Conservation (phyloP, 2,888 invertebrate genomes). For the Aleiodes alternator region DNA sequence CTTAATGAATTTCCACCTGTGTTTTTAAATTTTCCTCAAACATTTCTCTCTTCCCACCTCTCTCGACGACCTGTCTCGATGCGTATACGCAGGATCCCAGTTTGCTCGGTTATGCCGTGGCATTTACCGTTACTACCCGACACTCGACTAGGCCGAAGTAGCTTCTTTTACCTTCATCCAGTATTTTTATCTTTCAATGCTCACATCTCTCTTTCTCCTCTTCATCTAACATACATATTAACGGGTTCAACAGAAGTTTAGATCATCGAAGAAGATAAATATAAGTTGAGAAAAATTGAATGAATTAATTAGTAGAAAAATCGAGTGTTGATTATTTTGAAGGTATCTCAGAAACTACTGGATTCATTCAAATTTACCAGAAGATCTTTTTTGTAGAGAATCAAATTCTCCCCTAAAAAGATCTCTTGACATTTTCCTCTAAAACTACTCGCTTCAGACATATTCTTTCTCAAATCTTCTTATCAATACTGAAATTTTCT, state of each 20-base stretch:
- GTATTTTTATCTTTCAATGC: constrained; percentile 59
- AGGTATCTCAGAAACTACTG: too few relatives aligned
- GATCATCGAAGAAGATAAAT: not conserved
- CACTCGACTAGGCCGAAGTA: constrained; percentile 40
- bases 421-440: too few relatives aligned
- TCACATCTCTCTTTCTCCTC: constrained; percentile 36
- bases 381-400: not conserved
- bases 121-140: constrained; percentile 69
- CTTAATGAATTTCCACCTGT: too few relatives aligned
- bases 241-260: constrained; percentile 29
- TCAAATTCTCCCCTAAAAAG: too few relatives aligned
- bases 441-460: too few relatives aligned
- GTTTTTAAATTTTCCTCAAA: not conserved
- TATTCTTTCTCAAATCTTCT: not conserved
- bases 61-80: constrained; percentile 52
- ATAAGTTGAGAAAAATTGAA: too few relatives aligned
- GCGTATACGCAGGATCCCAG: constrained; percentile 61
- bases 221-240: constrained; percentile 35
- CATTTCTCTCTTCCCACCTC: not conserved
- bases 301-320: too few relatives aligned
- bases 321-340: not conserved
- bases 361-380: not conserved
- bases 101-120: constrained; percentile 65
- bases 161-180: constrained; percentile 52
- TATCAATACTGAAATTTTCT: not conserved